Percentiles rank a stretch among this genome's conserved stretches.
phyloP scores from a whole-genome alignment of 2,797 vertebrate genomes.

The Tragopan temminckii region DNA sequence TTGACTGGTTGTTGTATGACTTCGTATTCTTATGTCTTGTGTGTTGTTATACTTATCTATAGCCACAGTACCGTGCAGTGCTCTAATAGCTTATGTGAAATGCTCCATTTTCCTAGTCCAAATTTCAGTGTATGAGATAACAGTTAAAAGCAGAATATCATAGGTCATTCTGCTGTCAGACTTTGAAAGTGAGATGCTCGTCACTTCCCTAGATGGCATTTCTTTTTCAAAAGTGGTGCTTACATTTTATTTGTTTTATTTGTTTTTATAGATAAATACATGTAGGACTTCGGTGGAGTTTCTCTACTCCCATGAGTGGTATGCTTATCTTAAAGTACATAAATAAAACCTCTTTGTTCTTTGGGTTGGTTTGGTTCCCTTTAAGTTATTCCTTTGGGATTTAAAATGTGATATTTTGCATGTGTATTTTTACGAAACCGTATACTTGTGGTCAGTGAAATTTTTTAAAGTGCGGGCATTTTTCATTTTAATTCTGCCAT shows the following conservation, averaged over 20 bases:
- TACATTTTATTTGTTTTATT: conserved; percentile 4
- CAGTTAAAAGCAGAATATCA: neutral
- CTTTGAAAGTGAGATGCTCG: neutral
- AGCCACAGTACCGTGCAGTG: neutral
- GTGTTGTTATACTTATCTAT: neutral
- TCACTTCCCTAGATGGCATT: neutral
- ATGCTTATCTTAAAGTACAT: neutral
- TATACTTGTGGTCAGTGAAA: neutral
- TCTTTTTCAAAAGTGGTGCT: neutral
- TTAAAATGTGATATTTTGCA: neutral
- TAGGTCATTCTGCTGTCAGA: neutral
- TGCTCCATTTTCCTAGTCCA: neutral
- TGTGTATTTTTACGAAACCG: neutral
- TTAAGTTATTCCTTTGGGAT: neutral
- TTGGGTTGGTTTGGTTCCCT: neutral
- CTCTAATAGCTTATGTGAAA: neutral
- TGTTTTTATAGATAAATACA: neutral
- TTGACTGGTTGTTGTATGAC: neutral
- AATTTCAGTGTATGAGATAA: neutral
- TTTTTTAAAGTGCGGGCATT: neutral
- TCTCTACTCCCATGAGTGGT: neutral
- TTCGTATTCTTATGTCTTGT: neutral
- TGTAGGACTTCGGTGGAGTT: neutral
- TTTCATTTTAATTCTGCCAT: conserved; percentile 11
- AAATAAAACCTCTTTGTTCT: neutral